phyloP scores from a whole-genome alignment of 1,140 invertebrate genomes.

The Pectinophora gossypiella region DNA sequence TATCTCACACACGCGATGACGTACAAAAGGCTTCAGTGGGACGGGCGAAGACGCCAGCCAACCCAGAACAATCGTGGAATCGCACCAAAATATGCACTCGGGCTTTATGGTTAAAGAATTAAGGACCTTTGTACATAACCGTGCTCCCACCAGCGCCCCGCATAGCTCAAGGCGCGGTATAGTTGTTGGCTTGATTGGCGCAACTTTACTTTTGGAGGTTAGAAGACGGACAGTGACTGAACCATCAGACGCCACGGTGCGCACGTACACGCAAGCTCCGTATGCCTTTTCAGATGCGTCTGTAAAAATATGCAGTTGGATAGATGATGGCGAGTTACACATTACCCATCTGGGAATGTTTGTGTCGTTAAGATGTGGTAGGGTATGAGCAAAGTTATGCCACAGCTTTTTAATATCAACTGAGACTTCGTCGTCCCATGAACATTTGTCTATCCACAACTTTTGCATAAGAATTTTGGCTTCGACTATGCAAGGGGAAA shows the following conservation, averaged over 20 bases:
- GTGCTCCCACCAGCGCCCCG: constrained; percentile 5
- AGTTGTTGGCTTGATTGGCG: constrained; percentile 36
- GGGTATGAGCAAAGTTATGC: background rate
- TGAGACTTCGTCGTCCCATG: constrained; percentile 6
- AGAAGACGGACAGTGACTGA: constrained; percentile 26
- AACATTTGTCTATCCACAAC: constrained; percentile 1
- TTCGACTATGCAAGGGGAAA: background rate
- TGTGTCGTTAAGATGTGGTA: background rate
- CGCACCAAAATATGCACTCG: constrained; percentile 1
- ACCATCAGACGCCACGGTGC: constrained; percentile 11
- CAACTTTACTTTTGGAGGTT: constrained; percentile 45
- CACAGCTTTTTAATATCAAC: background rate
- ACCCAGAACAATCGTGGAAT: constrained; percentile 7
- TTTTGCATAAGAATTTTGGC: constrained; percentile 8
- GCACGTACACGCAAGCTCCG: constrained; percentile 32
- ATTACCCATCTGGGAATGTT: constrained; percentile 3
- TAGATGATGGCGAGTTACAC: background rate
- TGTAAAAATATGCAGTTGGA: constrained; percentile 32
- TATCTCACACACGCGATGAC: constrained; percentile 6
- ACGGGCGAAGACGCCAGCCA: background rate
- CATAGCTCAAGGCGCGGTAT: constrained; percentile 10
- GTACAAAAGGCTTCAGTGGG: background rate
- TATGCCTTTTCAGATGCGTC: constrained; percentile 31
- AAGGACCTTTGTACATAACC: constrained; percentile 1
- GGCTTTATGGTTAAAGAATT: background rate